Evolutionary conservation across 1,140 invertebrate species (phyloP), one percentile per base, ranked within the genome.

Genomic region (Drosophila tsacasi): DNA sequence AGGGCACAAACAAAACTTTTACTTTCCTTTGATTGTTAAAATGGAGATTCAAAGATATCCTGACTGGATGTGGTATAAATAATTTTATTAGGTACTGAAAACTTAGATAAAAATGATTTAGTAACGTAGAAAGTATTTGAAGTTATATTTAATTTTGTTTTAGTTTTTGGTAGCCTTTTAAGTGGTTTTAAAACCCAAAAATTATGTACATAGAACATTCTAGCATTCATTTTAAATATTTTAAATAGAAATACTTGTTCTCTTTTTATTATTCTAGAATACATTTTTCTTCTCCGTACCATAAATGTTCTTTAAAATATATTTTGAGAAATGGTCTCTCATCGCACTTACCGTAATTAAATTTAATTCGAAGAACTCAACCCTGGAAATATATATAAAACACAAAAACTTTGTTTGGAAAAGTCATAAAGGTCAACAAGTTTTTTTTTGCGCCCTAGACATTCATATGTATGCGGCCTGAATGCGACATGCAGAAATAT

Each of bases 401-500:
- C 15, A 30, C 13, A 59, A 40, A 19, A 40, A 32, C 27, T 40
- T 52, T 50, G 46, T 25, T 68, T 35, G 46, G 27, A 40, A 68
- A 68, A 23, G 66, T 52, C 66, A 68, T 68, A 52, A 68, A 69
- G 66, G 66, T 69, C 66, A 69, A 69, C 67, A 72, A 74, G 65
- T 40, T 49, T 59, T 52, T 59, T 72, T 44, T 32, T 35, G 57
- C 27, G 21, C 23, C 17, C 9, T 61, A 49, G 32, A 66, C 35
- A 55, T 64, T 47, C 42, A 35, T 32, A 49, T 37, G 35, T 37
- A 35, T 46, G 32, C 9, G 35, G 35, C 39, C 19, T 75, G 72
- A 76, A 76, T 76, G 72, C 54, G 61, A 76, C 52, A 66, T 50
- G 60, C 42, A 27, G 39, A 32, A 81, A 64, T 68, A 73, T 82